phyloP scores from a whole-genome alignment of 2,888 invertebrate species.

The Isotomurus palustris region DNA sequence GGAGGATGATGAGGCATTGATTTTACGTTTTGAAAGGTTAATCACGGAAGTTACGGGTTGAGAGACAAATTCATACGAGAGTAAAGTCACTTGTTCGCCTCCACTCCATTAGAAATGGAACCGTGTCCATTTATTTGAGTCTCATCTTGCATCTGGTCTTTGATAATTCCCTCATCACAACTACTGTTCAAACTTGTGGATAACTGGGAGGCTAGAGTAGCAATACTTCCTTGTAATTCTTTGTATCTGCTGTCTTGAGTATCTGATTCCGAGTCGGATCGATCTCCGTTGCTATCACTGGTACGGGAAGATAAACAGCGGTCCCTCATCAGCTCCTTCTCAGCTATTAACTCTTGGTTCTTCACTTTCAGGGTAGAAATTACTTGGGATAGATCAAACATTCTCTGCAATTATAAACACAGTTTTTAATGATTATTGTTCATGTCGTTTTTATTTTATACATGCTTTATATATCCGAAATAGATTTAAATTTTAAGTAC shows the following conservation, averaged over 20 bases:
- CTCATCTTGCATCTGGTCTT: neutral
- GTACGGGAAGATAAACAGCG: constrained; percentile 38
- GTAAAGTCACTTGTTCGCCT: neutral
- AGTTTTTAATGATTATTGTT: constrained; percentile 3
- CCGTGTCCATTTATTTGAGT: neutral
- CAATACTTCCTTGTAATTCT: constrained; percentile 78
- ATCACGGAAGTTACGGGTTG: too few species aligned
- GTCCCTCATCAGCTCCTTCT: constrained; percentile 82
- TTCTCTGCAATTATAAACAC: constrained; percentile 31
- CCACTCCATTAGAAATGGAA: constrained; percentile 4
- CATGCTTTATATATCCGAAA: too few species aligned
- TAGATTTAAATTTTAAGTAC: constrained; percentile 25
- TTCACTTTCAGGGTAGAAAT: constrained; percentile 50
- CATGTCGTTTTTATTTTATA: neutral
- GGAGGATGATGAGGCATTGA: too few species aligned
- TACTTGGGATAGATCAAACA: constrained; percentile 44
- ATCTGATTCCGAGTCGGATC: constrained; percentile 40
- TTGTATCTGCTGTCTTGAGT: constrained; percentile 39
- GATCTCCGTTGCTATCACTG: constrained; percentile 42
- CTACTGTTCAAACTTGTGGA: constrained; percentile 34
- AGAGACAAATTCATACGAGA: too few species aligned
- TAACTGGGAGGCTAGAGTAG: constrained; percentile 91
- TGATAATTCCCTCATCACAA: too few species aligned
- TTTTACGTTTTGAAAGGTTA: too few species aligned
- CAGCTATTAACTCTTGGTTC: constrained; percentile 92